Evolutionary conservation across 2,888 invertebrate genomes (phyloP), one percentile per base, ranked within the genome.

Genomic region (Ceraclea dissimilis): DNA sequence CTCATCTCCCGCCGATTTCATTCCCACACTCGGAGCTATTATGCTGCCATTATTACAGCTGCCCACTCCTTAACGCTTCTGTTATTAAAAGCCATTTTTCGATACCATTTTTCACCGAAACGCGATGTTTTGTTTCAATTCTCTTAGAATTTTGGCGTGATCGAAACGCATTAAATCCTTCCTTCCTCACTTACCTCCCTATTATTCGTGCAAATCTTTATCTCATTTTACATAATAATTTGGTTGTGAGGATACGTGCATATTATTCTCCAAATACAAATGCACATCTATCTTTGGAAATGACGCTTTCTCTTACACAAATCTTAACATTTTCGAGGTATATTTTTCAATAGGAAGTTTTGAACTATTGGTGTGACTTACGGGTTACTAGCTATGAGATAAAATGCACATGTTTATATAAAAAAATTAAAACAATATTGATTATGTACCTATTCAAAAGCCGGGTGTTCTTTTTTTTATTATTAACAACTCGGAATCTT

Each of bases 11-110:
- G 13, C 31, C 22, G 20, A 19, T 39, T 52, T 39, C 53, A 57
- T 62, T 62, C 61, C 61, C 61, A 62, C 61, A 62, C 60, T 56
- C 49, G 60, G 48, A 18, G 56, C 61, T 56, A 62, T 60, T 60
- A 60, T 49, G 56, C 54, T 34, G 54, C 61, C 55, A 58, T 62
- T 55, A 57, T 49, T 57, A 58, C 58, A 51, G 43, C 53, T 46
- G 58, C 52, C 53, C 52, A 46, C 57, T 46, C 55, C 56, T 52
- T 53, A 52, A 54, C 51, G 57, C 58, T 60, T 58, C 62, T 60
- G 60, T 60, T 60, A 58, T 60, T 60, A 58, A 60, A 59, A 56
- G 51, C 58, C 58, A 58, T 60, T 60, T 62, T 61, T 56, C 43
- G 55, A 61, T 53, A 53, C 56, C 53, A 39, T 48, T 59, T 52